A percentile compares a stretch with the other conserved stretches of the same genome.
These are phyloP conservation scores for Danaus chrysippus DNA, from an alignment of 2,888 invertebrate species.

Conservation along the genomic window DNA sequence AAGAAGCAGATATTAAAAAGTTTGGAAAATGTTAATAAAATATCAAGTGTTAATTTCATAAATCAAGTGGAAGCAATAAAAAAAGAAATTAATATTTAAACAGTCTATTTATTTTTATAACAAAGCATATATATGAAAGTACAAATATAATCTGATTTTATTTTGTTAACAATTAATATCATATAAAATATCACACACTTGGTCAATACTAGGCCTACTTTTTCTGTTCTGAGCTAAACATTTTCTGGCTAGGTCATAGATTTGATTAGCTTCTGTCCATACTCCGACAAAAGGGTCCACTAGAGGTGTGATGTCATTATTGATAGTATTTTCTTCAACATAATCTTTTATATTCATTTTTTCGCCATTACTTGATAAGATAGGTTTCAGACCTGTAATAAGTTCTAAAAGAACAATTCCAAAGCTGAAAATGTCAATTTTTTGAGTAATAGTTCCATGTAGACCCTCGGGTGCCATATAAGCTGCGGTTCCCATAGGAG, in stretches of 20 bases:
- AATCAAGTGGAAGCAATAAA: slow-evolving; percentile 48
- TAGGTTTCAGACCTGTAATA: slow-evolving; percentile 83
- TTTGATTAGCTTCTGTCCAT: slow-evolving; percentile 72
- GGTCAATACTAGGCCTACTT: slow-evolving; percentile 78
- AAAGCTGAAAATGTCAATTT: slow-evolving; percentile 87
- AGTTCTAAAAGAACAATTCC: slow-evolving; percentile 87
- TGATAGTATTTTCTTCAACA: slow-evolving; percentile 73
- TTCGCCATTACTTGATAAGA: slow-evolving; percentile 77
- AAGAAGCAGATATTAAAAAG: slow-evolving; percentile 42
- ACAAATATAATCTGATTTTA: slow-evolving; percentile 11
- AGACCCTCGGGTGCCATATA: slow-evolving; percentile 89
- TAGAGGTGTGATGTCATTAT: slow-evolving; percentile 72
- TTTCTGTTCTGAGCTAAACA: slow-evolving; percentile 79
- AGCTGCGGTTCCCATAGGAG: slow-evolving; percentile 82
- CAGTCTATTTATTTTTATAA: slow-evolving; percentile 22
- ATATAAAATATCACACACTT: slow-evolving; percentile 62
- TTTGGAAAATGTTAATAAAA: slow-evolving; percentile 37
- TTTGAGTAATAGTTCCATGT: slow-evolving; percentile 83
- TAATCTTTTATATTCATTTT: slow-evolving; percentile 61
- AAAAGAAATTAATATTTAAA: slow-evolving; percentile 36
- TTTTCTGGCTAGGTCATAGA: slow-evolving; percentile 75
- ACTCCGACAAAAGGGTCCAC: slow-evolving; percentile 77
- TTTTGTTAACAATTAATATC: slow-evolving; percentile 37
- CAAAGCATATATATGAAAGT: slow-evolving; percentile 9
- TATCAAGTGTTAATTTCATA: slow-evolving; percentile 41